Base-by-base conservation (phyloP, 1,140 invertebrate species). In the Leptinotarsa undecemlineata region DNA sequence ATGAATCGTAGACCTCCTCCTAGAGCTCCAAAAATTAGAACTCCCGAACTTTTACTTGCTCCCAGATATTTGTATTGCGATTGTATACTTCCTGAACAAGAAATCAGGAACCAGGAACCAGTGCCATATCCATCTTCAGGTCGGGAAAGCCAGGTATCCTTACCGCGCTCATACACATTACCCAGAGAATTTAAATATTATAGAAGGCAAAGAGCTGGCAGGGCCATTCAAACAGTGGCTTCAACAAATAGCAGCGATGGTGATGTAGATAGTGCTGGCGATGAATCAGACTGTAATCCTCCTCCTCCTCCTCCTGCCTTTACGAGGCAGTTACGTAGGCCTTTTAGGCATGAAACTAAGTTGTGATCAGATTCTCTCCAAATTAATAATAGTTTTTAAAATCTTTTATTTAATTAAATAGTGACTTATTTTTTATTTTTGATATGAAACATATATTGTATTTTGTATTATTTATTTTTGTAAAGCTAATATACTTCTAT, bases 161-260 rank as follows among this genome's bases (percentile, higher is more conserved):
- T 95, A 19, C 93, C 94, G 0, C 88, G 93, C 47, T 95, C 93
- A 23, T 95, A 95, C 81, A 95, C 94, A 1, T 85, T 96, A 15
- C 94, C 94, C 0, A 89, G 93, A 33, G 93, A 95, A 85, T 95
- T 95, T 84, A 93, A 93, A 79, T 95, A 94, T 85, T 93, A 93
- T 85, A 86, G 92, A 70, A 88, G 91, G 73, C 88, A 87, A 71
- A 85, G 88, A 62, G 77, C 81, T n/a, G 77, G 83, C 71, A 82
- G 85, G 72, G 78, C 81, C 4, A 80, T 86, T 13, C 90, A 91
- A 82, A 91, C 92, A 81, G 85, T 94, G 19, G 90, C 92, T 33
- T 94, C 92, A 63, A 95, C 93, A 11, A 95, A 95, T 81, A 95
- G 93, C 80, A 94, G 93, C 81, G 94, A 95, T 84, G 94, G 94